These are phyloP conservation scores for Orthosia gracilis DNA, from an alignment of 2,888 invertebrate species.

Conservation along the genomic window DNA sequence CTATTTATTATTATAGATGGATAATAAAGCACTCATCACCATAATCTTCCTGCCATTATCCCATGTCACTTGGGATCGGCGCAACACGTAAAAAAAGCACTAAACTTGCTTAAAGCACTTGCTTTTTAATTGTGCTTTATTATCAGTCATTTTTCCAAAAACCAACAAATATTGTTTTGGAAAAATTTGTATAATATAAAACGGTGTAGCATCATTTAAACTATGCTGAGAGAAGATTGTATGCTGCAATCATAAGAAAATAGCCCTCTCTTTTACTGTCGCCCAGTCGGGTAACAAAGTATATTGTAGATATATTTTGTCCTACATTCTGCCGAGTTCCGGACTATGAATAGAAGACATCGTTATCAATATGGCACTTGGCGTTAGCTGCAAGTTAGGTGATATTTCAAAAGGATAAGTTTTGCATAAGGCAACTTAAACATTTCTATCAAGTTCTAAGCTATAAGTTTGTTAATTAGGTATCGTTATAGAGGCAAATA, in stretches of 20 bases:
- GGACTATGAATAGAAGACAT: conserved; percentile 51
- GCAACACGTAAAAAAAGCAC: too few relatives aligned
- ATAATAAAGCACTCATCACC: too few relatives aligned
- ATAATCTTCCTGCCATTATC: too few relatives aligned
- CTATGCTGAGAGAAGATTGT: neutral
- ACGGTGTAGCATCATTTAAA: neutral
- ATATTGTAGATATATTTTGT: neutral
- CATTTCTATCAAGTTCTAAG: neutral
- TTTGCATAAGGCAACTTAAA: conserved; percentile 12
- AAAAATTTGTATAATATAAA: neutral
- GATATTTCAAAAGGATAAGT: conserved; percentile 44
- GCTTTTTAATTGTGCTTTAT: neutral
- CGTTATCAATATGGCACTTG: conserved; percentile 22
- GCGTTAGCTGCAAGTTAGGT: conserved; percentile 25
- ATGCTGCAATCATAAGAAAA: neutral
- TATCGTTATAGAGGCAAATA: neutral
- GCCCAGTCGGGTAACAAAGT: neutral
- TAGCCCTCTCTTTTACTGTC: too few relatives aligned
- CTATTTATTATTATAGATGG: too few relatives aligned
- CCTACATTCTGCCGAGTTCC: conserved; percentile 13
- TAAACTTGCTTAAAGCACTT: neutral
- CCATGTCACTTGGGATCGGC: too few relatives aligned
- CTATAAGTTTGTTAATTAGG: conserved; percentile 2
- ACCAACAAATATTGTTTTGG: neutral
- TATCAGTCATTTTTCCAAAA: too few relatives aligned